phyloP scores from a whole-genome alignment of 2,888 invertebrate genomes.

The Metalampra italica region DNA sequence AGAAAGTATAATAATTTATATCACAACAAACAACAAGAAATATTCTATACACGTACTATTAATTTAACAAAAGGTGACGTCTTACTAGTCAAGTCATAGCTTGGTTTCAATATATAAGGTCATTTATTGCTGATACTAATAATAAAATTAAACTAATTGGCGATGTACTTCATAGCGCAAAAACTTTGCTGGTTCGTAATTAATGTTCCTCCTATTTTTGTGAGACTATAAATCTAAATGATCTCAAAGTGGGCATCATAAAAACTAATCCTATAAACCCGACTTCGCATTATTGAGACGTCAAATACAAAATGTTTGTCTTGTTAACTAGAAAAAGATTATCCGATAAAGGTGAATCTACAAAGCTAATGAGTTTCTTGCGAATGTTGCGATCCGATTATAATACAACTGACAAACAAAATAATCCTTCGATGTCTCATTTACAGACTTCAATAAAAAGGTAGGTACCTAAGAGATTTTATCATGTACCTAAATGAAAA shows the following conservation, averaged over 20 bases:
- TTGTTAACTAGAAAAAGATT: constrained; percentile 11
- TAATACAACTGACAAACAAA: constrained; percentile 7
- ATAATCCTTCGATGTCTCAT: constrained; percentile 22
- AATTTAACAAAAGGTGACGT: too few relatives aligned
- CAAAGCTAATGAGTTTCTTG: constrained; percentile 26
- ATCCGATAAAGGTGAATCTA: constrained; percentile 24
- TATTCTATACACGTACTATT: too few relatives aligned
- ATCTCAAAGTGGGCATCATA: not conserved
- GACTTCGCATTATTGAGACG: not conserved
- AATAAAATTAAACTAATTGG: too few relatives aligned
- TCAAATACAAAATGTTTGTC: constrained; percentile 2
- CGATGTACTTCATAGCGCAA: too few relatives aligned
- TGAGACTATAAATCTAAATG: too few relatives aligned
- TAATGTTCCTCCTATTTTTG: not conserved
- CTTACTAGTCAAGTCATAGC: too few relatives aligned
- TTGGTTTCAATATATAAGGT: too few relatives aligned
- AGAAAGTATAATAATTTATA: too few relatives aligned
- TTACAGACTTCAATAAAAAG: constrained; percentile 17
- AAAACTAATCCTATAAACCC: not conserved
- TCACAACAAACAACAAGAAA: too few relatives aligned
- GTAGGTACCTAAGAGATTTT: constrained; percentile 18
- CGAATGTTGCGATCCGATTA: constrained; percentile 12
- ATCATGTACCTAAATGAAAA: constrained; percentile 20
- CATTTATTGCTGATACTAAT: not conserved
- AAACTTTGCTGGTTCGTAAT: too few relatives aligned